Conservation (phyloP, 2,888 invertebrate genomes). For the Disparrhopalites patrizii region DNA sequence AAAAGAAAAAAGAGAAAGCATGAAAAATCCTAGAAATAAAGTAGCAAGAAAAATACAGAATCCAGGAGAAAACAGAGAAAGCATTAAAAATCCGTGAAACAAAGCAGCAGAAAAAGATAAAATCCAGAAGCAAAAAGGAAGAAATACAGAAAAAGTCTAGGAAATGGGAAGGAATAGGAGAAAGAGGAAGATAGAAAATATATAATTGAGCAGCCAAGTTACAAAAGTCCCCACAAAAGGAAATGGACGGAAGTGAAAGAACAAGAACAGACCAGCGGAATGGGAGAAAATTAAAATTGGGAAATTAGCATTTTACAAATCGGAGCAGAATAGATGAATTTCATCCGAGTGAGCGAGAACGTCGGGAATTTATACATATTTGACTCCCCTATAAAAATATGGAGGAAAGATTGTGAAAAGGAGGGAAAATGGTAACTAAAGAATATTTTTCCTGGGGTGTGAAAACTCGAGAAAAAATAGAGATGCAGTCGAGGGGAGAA, state of each 20-base stretch:
- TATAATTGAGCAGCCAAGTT: too few species aligned
- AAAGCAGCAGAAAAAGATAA: neutral
- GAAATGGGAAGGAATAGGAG: neutral
- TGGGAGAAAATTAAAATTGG: neutral
- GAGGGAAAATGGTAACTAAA: neutral
- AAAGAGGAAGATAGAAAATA: neutral
- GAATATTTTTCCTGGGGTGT: too few species aligned
- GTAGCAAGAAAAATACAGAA: too few species aligned
- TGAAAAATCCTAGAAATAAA: too few species aligned
- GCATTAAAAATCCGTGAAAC: too few species aligned
- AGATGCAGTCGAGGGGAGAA: too few species aligned
- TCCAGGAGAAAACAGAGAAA: too few species aligned
- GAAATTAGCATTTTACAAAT: slow-evolving; percentile 13
- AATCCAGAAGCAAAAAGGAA: neutral
- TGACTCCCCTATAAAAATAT: slow-evolving; percentile 12
- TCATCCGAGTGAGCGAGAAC: neutral
- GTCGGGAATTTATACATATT: neutral
- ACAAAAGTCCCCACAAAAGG: too few species aligned
- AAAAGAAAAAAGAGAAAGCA: too few species aligned
- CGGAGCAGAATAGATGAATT: slow-evolving; percentile 10
- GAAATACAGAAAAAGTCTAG: neutral
- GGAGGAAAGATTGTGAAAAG: slow-evolving; percentile 16
- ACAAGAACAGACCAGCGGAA: neutral
- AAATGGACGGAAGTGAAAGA: neutral
- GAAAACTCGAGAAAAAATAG: too few species aligned